Evolutionary conservation across 1,140 invertebrate genomes (phyloP).

Genomic region (Brachionus rotundiformis): DNA sequence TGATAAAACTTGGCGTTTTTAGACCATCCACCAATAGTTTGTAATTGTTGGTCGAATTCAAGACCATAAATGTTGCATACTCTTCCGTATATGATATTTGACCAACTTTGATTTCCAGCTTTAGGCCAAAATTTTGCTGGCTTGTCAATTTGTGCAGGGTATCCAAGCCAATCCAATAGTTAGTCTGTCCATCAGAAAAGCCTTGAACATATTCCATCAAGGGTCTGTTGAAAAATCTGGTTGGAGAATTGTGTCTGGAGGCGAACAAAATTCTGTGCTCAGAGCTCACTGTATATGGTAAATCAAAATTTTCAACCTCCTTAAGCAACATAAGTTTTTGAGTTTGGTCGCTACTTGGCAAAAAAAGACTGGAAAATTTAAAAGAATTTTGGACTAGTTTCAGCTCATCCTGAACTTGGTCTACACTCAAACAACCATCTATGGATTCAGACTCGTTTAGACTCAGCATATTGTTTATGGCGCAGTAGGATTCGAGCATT

Average conservation of each 20-base stretch:
- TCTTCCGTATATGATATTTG: constrained; percentile 7
- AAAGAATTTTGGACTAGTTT: background rate
- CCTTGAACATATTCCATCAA: background rate
- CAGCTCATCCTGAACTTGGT: background rate
- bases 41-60: background rate
- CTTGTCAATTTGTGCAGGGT: background rate
- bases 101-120: background rate
- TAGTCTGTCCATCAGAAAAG: background rate
- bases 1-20: background rate
- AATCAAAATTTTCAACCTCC: background rate
- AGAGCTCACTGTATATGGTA: background rate
- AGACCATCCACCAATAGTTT: background rate
- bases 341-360: background rate
- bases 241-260: background rate
- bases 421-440: background rate
- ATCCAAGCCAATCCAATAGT: background rate
- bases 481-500: background rate
- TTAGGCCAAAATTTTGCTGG: background rate
- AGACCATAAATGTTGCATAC: background rate
- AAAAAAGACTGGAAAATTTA: background rate
- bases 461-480: background rate
- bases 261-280: constrained; percentile 15
- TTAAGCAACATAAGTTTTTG: background rate
- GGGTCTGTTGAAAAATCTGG: constrained; percentile 15
- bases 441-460: background rate